Conservation (phyloP, 2,888 invertebrate species). For the Trissolcus brochymenae region DNA sequence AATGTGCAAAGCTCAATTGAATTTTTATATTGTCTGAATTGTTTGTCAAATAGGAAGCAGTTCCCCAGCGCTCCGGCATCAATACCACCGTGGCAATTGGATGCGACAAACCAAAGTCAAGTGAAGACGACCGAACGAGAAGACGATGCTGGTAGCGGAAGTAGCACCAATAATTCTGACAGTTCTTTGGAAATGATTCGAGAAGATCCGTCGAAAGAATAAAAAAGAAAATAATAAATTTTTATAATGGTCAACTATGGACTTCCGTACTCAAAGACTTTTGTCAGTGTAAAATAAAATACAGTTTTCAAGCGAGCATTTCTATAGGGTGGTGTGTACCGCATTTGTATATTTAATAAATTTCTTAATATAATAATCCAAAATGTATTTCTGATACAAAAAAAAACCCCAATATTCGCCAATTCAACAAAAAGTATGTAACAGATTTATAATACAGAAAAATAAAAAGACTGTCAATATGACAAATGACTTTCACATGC, state of each 20-base stretch:
- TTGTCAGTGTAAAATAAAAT: slow-evolving; percentile 18
- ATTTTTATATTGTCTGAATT: slow-evolving; percentile 37
- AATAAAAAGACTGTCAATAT: no score
- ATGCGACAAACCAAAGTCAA: slow-evolving; percentile 73
- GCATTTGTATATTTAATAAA: slow-evolving; percentile 58
- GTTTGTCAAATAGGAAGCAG: slow-evolving; percentile 81
- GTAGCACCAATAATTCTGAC: slow-evolving; percentile 76
- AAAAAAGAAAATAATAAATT: slow-evolving; percentile 19
- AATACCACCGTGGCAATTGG: slow-evolving; percentile 89
- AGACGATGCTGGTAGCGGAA: slow-evolving; percentile 75
- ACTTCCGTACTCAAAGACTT: slow-evolving; percentile 42
- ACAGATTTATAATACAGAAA: no score
- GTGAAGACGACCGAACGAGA: slow-evolving; percentile 72
- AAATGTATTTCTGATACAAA: slow-evolving; percentile 4
- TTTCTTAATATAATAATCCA: slow-evolving; percentile 50
- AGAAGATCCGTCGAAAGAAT: slow-evolving; percentile 73
- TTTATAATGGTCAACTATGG: slow-evolving; percentile 11
- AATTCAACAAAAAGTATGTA: no score
- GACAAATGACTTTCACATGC: no score
- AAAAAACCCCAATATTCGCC: no score
- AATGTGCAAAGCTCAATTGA: slow-evolving; percentile 20
- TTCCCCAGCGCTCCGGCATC: slow-evolving; percentile 84
- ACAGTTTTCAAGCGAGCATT: slow-evolving; percentile 28
- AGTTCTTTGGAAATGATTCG: slow-evolving; percentile 77
- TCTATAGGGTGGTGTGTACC: slow-evolving; percentile 42